Conservation (phyloP, 1,140 invertebrate species). For the Littorina saxatilis region DNA sequence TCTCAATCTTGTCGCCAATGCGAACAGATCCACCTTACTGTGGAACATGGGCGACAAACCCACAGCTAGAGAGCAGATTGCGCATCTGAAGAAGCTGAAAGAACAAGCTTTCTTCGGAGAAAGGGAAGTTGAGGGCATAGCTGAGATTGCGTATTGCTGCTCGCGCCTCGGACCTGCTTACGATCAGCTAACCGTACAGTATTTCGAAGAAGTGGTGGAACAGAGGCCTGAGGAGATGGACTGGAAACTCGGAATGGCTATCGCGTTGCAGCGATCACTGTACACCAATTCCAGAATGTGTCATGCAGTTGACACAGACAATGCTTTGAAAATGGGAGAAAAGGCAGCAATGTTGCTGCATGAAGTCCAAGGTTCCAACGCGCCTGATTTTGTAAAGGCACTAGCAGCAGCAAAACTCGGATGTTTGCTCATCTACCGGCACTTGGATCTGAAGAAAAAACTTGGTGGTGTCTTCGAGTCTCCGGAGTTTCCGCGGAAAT, state of each 20-base stretch:
- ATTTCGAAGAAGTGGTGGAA: not conserved
- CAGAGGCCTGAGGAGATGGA: not conserved
- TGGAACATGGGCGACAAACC: not conserved
- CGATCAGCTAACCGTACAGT: not conserved
- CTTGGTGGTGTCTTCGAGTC: no score
- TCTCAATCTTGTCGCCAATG: not conserved
- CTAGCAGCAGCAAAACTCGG: not conserved
- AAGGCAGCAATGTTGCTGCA: not conserved
- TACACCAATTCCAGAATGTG: not conserved
- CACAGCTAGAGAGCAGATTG: not conserved
- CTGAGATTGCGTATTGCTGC: constrained; percentile 1
- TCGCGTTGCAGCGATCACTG: not conserved
- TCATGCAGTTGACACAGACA: not conserved
- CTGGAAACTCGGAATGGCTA: not conserved
- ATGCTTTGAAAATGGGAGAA: not conserved
- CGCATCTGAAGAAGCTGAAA: not conserved
- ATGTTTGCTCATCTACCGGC: no score
- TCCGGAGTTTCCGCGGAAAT: no score
- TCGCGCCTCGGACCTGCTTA: not conserved
- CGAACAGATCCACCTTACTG: not conserved
- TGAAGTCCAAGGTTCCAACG: not conserved
- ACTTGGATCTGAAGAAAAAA: no score
- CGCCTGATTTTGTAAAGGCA: not conserved
- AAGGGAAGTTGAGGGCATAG: not conserved
- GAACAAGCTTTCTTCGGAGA: not conserved